Base-by-base conservation (phyloP, 2,797 vertebrate genomes). In the Enteromius radiatus region DNA sequence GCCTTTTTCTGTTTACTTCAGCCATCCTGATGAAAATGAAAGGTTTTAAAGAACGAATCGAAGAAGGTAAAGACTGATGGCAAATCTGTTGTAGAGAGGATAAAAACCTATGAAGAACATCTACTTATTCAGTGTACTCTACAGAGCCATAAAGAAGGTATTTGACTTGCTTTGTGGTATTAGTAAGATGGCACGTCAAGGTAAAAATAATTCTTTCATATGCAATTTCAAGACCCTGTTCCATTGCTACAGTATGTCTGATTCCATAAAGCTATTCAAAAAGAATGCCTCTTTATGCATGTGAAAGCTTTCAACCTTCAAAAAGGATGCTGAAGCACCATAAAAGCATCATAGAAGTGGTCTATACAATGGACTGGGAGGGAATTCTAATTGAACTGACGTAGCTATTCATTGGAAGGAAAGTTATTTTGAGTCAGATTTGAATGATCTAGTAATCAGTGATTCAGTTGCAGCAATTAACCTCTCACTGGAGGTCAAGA, bases 1-100 rank as follows among this genome's bases (percentile, higher is more conserved):
- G 87, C 80, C 78, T 63, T 85, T 84, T 84, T 70, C 26, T 83
- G 85, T 86, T 87, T 78, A 88, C 81, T 84, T 86, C 80, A 84
- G 82, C 78, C 68, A 3, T 85, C 83, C 74, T 63, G 69, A 81
- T 52, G 70, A 85, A 88, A 84, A 68, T n/a, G 67, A 81, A 81
- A 79, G 67, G n/a, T 41, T 81, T 71, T 74, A 71, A 76, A 83
- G 47, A 85, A 73, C 71, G 74, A 81, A 80, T 71, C 45, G 64
- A 70, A 52, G 47, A 61, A 61, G 33, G 63, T 17, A 19, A 75
- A 68, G 31, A 38, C 59, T 14, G 4, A 3, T 1, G 23, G n/a
- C 10, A 47, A 49, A 74, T 77, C 26, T 63, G 26, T 9, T 47
- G 7, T 31, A 31, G 28, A 63, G 59, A 63, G 14, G 59, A 63